phyloP scores from a whole-genome alignment of 2,113 vertebrate species.

The Orthonyx spaldingii region DNA sequence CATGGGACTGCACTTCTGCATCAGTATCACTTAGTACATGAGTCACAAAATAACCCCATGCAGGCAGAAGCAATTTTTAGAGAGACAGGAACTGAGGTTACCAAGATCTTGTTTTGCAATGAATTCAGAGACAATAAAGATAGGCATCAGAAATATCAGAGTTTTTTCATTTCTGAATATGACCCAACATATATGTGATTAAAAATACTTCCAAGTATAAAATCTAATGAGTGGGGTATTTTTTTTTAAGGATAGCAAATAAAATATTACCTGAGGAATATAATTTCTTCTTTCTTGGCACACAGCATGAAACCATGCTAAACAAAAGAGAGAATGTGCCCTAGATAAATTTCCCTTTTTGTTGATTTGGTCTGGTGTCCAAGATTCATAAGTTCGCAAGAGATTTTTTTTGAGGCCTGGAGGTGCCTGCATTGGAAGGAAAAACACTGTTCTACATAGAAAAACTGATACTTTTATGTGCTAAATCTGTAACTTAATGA shows the following conservation, averaged over 20 bases:
- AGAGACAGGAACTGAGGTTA: neutral
- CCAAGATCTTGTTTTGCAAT: neutral
- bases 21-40: neutral
- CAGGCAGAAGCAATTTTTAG: neutral
- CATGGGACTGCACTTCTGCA: neutral
- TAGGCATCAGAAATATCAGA: neutral
- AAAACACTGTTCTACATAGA: neutral
- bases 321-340: conserved; percentile 89
- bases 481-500: neutral
- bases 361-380: conserved; percentile 90
- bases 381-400: conserved; percentile 93
- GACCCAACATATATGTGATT: neutral
- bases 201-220: neutral
- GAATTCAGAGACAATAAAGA: neutral
- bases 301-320: conserved; percentile 97
- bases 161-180: neutral
- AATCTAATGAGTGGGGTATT: neutral
- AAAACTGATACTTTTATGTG: neutral
- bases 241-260: neutral
- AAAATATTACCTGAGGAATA: conserved; percentile 86
- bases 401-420: conserved; percentile 97
- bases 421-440: conserved; percentile 78
- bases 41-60: neutral
- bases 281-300: conserved; percentile 98
- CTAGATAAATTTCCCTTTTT: conserved; percentile 82